Evolutionary conservation across 2,113 vertebrate species (phyloP).

Genomic region (Takifugu bimaculatus): DNA sequence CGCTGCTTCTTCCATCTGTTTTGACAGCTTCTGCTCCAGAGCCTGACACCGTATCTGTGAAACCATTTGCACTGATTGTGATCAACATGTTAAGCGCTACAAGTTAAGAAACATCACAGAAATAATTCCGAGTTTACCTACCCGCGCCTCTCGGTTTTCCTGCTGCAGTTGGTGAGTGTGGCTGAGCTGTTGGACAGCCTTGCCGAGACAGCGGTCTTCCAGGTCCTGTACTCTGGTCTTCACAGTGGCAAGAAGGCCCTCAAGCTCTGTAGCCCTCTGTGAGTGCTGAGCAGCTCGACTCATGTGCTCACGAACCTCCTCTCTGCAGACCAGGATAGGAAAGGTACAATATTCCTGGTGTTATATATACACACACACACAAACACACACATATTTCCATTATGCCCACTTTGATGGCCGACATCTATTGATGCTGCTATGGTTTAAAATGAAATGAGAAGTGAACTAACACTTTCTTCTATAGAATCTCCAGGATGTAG

Average conservation of each 20-base stretch:
- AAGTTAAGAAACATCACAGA: too few species aligned
- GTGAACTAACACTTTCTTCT: too few species aligned
- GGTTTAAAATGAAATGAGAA: too few species aligned
- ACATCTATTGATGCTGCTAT: too few species aligned
- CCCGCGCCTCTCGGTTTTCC: constrained; percentile 74
- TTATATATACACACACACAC: too few species aligned
- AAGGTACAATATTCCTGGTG: too few species aligned
- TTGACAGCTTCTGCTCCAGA: constrained; percentile 73
- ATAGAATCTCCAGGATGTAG: background rate
- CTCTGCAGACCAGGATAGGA: constrained; percentile 58
- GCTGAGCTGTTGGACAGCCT: constrained; percentile 74
- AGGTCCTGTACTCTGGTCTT: constrained; percentile 83
- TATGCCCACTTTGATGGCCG: too few species aligned
- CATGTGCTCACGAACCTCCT: constrained; percentile 74
- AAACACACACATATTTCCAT: too few species aligned
- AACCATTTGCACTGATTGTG: background rate
- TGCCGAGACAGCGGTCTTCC: constrained; percentile 81
- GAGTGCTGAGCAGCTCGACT: constrained; percentile 70
- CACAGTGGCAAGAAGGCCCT: constrained; percentile 77
- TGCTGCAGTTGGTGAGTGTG: constrained; percentile 75
- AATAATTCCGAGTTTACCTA: constrained; percentile 26
- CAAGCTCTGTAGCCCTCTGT: constrained; percentile 77
- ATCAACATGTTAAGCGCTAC: background rate
- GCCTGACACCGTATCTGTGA: constrained; percentile 61
- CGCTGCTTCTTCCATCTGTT: constrained; percentile 71